Evolutionary conservation across 1,140 invertebrate genomes (phyloP).

Genomic region (Eciton burchellii): DNA sequence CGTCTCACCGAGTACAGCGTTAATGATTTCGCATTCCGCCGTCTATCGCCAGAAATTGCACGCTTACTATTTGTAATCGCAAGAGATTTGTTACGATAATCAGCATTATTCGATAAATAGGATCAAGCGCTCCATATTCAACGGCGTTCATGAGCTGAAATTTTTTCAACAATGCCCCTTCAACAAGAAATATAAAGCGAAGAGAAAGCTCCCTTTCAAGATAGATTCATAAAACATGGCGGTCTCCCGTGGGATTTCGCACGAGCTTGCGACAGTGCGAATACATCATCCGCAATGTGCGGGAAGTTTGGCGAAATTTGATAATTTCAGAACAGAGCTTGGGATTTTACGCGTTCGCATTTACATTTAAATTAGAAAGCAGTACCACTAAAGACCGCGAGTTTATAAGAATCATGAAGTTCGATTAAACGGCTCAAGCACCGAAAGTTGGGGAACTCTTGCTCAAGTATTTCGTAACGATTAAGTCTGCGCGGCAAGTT

Average conservation of each 20-base stretch:
- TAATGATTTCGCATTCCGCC: not conserved
- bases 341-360: slow-evolving; percentile 11
- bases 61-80: not conserved
- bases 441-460: slow-evolving; percentile 27
- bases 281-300: not conserved
- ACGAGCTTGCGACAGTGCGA: not conserved
- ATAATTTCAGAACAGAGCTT: not conserved
- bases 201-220: not conserved
- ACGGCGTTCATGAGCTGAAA: not conserved
- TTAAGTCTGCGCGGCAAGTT: slow-evolving; percentile 11
- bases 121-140: not conserved
- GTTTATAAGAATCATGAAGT: slow-evolving; percentile 45
- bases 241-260: not conserved
- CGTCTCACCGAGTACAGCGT: not conserved
- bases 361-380: slow-evolving; percentile 42
- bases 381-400: not conserved
- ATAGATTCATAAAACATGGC: not conserved
- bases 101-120: not conserved
- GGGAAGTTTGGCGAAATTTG: slow-evolving; percentile 3
- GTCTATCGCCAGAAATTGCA: not conserved
- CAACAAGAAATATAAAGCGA: not conserved
- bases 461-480: slow-evolving; percentile 39
- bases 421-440: slow-evolving; percentile 22
- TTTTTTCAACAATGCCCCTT: not conserved
- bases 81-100: not conserved